phyloP scores from a whole-genome alignment of 2,888 invertebrate species.

The Scrobipalpa costella region DNA sequence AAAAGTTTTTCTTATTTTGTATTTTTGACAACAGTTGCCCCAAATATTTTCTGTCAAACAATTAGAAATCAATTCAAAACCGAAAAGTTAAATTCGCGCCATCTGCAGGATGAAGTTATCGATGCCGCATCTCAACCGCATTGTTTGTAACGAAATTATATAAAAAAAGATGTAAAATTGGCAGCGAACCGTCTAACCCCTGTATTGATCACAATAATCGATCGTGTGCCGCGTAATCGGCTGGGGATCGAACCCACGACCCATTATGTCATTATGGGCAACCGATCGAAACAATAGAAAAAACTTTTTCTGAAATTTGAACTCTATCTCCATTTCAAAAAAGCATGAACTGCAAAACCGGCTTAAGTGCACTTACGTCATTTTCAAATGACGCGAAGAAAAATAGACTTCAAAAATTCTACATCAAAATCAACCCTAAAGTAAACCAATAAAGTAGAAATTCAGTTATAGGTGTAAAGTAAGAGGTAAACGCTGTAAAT shows the following conservation, averaged over 20 bases:
- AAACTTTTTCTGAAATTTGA: slow-evolving; percentile 24
- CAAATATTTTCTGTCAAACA: not conserved
- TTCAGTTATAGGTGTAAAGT: slow-evolving; percentile 17
- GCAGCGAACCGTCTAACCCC: slow-evolving; percentile 79
- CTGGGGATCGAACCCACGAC: slow-evolving; percentile 70
- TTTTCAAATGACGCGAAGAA: slow-evolving; percentile 35
- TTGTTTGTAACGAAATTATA: slow-evolving; percentile 69
- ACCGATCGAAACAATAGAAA: slow-evolving; percentile 69
- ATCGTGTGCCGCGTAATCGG: slow-evolving; percentile 81
- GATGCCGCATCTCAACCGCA: slow-evolving; percentile 59
- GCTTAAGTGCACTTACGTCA: slow-evolving; percentile 37
- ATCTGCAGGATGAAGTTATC: slow-evolving; percentile 48
- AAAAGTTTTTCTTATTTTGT: not conserved
- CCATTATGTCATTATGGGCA: slow-evolving; percentile 79
- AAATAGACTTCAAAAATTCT: slow-evolving; percentile 30
- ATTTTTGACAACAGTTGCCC: not conserved
- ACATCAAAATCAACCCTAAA: slow-evolving; percentile 39
- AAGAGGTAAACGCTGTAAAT: slow-evolving; percentile 53
- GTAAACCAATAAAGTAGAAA: slow-evolving; percentile 8
- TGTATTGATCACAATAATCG: slow-evolving; percentile 81
- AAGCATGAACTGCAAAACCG: slow-evolving; percentile 22
- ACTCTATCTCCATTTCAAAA: not conserved
- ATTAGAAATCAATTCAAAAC: slow-evolving; percentile 24
- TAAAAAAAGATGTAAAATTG: slow-evolving; percentile 75
- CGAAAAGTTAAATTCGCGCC: slow-evolving; percentile 26